These are phyloP conservation scores for Indri indri DNA, from an alignment of 2,113 vertebrate species.

Conservation along the genomic window DNA sequence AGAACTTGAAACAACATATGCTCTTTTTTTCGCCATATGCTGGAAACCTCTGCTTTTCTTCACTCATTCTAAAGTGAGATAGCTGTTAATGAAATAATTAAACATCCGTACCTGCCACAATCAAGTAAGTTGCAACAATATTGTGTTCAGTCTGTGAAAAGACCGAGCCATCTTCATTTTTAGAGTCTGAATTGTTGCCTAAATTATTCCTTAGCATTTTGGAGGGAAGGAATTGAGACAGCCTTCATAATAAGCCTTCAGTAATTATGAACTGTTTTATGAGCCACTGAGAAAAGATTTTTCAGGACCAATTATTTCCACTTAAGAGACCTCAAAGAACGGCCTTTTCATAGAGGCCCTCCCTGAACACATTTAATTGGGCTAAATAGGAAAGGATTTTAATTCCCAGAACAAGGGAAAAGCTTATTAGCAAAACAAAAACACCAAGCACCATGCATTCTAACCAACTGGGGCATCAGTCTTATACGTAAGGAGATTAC, in stretches of 20 bases:
- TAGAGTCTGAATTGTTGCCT: conserved; percentile 78
- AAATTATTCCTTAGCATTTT: conserved; percentile 80
- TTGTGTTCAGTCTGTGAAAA: conserved; percentile 94
- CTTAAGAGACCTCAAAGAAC: conserved; percentile 61
- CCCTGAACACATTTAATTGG: conserved; percentile 76
- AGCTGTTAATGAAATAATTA: conserved; percentile 7
- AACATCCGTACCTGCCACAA: conserved; percentile 92
- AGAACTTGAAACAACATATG: not conserved
- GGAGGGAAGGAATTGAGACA: conserved; percentile 32
- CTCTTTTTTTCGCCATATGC: not conserved
- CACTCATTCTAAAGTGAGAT: not conserved
- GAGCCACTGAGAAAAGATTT: conserved; percentile 56
- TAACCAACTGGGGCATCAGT: conserved; percentile 74
- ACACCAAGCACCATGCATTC: conserved; percentile 72
- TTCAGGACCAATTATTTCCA: conserved; percentile 74
- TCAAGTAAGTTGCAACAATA: conserved; percentile 95
- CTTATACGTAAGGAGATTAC: conserved; percentile 82
- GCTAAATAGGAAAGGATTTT: conserved; percentile 79
- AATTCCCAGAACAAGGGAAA: conserved; percentile 70
- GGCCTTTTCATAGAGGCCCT: conserved; percentile 56
- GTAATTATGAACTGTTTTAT: conserved; percentile 29
- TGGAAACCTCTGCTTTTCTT: not conserved
- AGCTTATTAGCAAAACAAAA: conserved; percentile 85
- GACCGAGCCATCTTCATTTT: conserved; percentile 82
- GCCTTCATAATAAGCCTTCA: conserved; percentile 69